These are phyloP conservation scores for Echiichthys vipera DNA, from an alignment of 2,797 vertebrate genomes.

Conservation along the genomic window DNA sequence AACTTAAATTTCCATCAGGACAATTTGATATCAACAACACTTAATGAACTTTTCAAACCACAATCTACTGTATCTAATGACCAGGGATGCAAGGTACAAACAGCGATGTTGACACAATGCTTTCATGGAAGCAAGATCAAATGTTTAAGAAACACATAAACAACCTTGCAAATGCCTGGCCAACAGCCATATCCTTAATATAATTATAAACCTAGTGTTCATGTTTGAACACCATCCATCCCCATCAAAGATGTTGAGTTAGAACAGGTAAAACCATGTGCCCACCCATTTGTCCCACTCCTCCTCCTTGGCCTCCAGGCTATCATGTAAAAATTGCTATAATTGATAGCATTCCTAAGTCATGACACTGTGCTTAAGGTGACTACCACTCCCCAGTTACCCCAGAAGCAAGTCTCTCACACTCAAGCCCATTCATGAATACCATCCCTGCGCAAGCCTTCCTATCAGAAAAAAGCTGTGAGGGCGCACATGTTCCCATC, in stretches of 20 bases:
- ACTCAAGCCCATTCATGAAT: conserved; percentile 61
- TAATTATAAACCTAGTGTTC: conserved; percentile 49
- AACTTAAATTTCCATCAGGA: conserved; percentile 42
- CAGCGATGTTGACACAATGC: conserved; percentile 8
- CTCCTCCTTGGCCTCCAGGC: conserved; percentile 53
- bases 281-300: conserved; percentile 27
- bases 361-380: conserved; percentile 59
- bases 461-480: conserved; percentile 3
- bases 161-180: not conserved
- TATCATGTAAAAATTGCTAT: conserved; percentile 64
- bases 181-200: conserved; percentile 23
- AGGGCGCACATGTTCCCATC: conserved; percentile 17
- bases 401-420: conserved; percentile 30
- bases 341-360: conserved; percentile 68
- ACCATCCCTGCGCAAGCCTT: conserved; percentile 6
- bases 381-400: conserved; percentile 61
- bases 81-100: not conserved
- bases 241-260: conserved; percentile 40
- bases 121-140: conserved; percentile 29
- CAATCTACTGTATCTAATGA: not conserved
- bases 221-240: conserved; percentile 41
- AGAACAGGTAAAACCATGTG: conserved; percentile 52
- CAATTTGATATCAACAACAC: conserved; percentile 52
- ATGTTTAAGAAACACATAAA: conserved; percentile 11
- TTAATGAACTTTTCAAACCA: conserved; percentile 33